Percentiles rank a stretch among this genome's conserved stretches.
Conservation (phyloP, 2,113 vertebrate species). For the Chionis minor region DNA sequence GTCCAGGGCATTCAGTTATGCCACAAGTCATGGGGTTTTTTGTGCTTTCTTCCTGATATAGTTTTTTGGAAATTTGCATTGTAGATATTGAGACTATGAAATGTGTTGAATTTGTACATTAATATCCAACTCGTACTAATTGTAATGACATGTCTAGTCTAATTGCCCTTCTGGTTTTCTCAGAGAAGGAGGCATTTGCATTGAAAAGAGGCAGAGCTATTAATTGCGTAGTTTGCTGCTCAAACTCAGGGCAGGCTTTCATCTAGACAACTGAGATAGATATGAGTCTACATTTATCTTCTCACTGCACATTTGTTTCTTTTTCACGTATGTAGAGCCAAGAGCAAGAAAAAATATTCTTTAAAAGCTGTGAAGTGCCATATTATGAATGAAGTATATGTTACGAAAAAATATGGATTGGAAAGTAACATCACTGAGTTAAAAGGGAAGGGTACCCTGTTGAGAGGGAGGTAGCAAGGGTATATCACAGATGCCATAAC, state of each 20-base stretch:
- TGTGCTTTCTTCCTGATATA: rapidly evolving
- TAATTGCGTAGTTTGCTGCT: neutral
- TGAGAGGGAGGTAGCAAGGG: neutral
- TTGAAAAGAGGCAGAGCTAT: neutral
- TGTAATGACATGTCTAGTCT: neutral
- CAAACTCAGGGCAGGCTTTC: neutral
- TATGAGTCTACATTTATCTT: neutral
- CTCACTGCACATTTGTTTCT: neutral
- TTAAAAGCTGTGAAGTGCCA: neutral
- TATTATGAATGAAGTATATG: neutral
- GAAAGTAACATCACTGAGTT: neutral
- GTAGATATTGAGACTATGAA: neutral
- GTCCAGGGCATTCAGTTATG: neutral
- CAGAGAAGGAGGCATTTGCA: neutral
- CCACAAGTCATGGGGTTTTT: rapidly evolving
- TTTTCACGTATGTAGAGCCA: neutral
- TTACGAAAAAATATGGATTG: neutral
- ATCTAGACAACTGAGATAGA: neutral
- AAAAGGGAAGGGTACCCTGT: neutral
- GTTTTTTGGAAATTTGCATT: neutral
- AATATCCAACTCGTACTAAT: neutral
- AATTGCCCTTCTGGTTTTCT: neutral
- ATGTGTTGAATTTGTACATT: neutral
- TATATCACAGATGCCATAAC: neutral
- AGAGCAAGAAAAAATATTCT: neutral